Percentiles rank a stretch among this genome's conserved stretches.
These are phyloP conservation scores for Hormiphora californensis DNA, from an alignment of 37 sponge, comb jelly and placozoan species.

Conservation along the genomic window DNA sequence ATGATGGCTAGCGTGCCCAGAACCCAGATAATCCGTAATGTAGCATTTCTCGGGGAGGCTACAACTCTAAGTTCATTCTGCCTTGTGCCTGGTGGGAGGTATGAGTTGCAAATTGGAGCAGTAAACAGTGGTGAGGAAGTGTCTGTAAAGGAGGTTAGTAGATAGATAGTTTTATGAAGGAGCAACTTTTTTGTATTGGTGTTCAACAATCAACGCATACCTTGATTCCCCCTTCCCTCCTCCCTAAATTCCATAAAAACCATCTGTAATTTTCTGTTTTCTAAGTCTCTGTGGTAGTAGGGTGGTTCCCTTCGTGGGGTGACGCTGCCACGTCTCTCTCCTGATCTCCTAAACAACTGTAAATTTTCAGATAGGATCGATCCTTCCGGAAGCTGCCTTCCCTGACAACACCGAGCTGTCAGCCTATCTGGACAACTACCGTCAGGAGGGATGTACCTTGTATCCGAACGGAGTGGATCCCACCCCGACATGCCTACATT, in stretches of 20 bases:
- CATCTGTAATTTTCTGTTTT: too few relatives aligned
- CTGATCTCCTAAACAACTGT: too few relatives aligned
- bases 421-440: neutral
- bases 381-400: slow-evolving; percentile 15
- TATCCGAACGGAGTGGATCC: slow-evolving; percentile 1
- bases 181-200: too few relatives aligned
- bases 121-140: neutral
- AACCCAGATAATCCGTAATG: neutral
- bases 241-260: too few relatives aligned
- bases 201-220: too few relatives aligned
- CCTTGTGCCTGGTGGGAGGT: slow-evolving; percentile 15
- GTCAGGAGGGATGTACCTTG: neutral
- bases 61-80: slow-evolving; percentile 3
- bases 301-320: too few relatives aligned
- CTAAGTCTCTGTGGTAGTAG: too few relatives aligned
- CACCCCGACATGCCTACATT: neutral
- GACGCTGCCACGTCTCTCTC: too few relatives aligned
- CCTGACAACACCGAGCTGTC: slow-evolving; percentile 17
- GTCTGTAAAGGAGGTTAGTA: neutral
- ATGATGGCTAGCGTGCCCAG: neutral
- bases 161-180: too few relatives aligned
- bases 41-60: neutral
- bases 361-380: slow-evolving; percentile 32
- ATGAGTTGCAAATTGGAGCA: slow-evolving; percentile 4
- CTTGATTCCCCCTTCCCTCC: too few relatives aligned